These are phyloP conservation scores for Coenonympha glycerion DNA, from an alignment of 2,888 invertebrate species.

Conservation along the genomic window DNA sequence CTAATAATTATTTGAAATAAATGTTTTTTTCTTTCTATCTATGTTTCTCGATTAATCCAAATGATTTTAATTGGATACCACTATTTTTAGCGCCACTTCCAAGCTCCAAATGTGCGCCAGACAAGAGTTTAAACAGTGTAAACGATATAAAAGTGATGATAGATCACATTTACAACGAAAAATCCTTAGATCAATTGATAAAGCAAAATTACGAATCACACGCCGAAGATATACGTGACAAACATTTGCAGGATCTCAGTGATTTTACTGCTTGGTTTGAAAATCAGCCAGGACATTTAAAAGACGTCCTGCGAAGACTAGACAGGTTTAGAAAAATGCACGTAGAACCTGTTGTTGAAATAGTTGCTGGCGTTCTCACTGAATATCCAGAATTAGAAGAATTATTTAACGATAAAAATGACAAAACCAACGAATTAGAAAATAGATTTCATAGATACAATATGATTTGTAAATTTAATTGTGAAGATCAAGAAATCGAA, in stretches of 20 bases:
- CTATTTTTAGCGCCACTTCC: neutral
- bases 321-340: constrained; percentile 17
- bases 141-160: constrained; percentile 38
- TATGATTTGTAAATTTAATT: constrained; percentile 36
- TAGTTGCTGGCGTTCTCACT: constrained; percentile 24
- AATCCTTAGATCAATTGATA: constrained; percentile 28
- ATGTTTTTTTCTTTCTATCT: no score
- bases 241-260: constrained; percentile 27
- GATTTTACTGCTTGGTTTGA: constrained; percentile 29
- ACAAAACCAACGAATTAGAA: constrained; percentile 12
- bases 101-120: constrained; percentile 18
- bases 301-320: constrained; percentile 40
- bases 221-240: constrained; percentile 27
- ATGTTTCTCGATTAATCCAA: no score
- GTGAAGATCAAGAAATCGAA: constrained; percentile 19
- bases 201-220: constrained; percentile 26
- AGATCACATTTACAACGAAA: constrained; percentile 25
- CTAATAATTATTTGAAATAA: no score
- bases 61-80: no score
- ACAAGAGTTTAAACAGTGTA: constrained; percentile 31
- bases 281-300: constrained; percentile 39
- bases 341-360: constrained; percentile 31
- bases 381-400: constrained; percentile 25
- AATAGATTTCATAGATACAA: constrained; percentile 21
- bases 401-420: constrained; percentile 19